Percentiles rank a stretch among this genome's conserved stretches.
Conservation (phyloP, 2,113 vertebrate genomes). For the Sphaerodactylus townsendi region DNA sequence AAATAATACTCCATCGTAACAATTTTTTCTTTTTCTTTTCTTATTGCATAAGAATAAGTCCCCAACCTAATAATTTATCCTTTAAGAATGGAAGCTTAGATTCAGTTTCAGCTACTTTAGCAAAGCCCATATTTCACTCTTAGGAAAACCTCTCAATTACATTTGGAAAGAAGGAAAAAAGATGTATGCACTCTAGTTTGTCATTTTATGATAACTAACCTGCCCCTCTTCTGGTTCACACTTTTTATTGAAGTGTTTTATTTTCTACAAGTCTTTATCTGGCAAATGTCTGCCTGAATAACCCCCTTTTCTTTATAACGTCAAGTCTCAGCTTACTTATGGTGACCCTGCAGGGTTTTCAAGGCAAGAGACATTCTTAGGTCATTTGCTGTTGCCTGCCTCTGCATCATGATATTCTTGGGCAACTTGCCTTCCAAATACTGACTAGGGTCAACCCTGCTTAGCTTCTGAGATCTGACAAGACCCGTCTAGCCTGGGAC, state of each 20-base stretch:
- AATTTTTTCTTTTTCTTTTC: constrained; percentile 34
- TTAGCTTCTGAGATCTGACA: too few relatives aligned
- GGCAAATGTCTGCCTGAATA: neutral
- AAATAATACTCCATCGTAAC: constrained; percentile 40
- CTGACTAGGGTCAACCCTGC: too few relatives aligned
- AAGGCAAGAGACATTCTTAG: too few relatives aligned
- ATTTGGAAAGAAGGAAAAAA: neutral
- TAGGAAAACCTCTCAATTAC: constrained; percentile 26
- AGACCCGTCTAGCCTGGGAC: too few relatives aligned
- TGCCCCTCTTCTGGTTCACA: neutral
- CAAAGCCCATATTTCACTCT: constrained; percentile 26
- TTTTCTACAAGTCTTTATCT: neutral
- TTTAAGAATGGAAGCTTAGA: constrained; percentile 55
- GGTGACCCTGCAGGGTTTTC: too few relatives aligned
- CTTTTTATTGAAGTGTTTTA: neutral
- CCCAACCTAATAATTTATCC: constrained; percentile 49
- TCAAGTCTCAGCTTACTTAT: too few relatives aligned
- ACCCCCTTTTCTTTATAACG: too few relatives aligned
- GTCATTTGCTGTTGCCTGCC: too few relatives aligned
- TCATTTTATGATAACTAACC: neutral
- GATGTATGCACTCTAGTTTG: neutral
- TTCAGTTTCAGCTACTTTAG: constrained; percentile 39
- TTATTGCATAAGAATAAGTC: constrained; percentile 38
- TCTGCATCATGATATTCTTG: too few relatives aligned
- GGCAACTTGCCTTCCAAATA: too few relatives aligned